phyloP scores from a whole-genome alignment of 2,888 invertebrate species.

The Copidosoma aretas region DNA sequence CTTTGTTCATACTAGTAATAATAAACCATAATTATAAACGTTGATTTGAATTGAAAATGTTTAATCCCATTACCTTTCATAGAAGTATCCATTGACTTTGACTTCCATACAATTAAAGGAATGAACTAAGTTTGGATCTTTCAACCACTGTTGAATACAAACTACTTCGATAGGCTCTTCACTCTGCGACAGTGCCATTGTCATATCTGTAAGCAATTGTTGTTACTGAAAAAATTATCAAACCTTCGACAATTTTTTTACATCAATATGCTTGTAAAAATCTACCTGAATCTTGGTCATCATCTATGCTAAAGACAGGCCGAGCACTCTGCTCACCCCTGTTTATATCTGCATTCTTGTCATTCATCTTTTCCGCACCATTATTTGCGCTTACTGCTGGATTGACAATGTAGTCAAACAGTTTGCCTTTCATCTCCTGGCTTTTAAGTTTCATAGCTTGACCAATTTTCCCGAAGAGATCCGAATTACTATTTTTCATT shows the following conservation, averaged over 20 bases:
- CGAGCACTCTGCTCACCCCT: slow-evolving; percentile 88
- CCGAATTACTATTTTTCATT: slow-evolving; percentile 61
- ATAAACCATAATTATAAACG: slow-evolving; percentile 2
- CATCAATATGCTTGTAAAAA: background rate
- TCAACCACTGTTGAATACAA: slow-evolving; percentile 80
- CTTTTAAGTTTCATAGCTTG: slow-evolving; percentile 90
- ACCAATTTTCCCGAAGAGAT: slow-evolving; percentile 83
- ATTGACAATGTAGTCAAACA: slow-evolving; percentile 93
- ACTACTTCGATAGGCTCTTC: slow-evolving; percentile 81
- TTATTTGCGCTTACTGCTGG: slow-evolving; percentile 69
- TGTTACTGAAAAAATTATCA: slow-evolving; percentile 7
- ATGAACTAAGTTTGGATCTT: slow-evolving; percentile 82
- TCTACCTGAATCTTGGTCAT: slow-evolving; percentile 71
- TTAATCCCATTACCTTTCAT: slow-evolving; percentile 74
- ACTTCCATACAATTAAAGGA: slow-evolving; percentile 93
- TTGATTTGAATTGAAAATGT: too few relatives aligned
- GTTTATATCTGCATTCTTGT: slow-evolving; percentile 72
- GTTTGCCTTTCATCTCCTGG: slow-evolving; percentile 88
- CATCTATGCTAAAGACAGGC: slow-evolving; percentile 93
- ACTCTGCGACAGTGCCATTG: slow-evolving; percentile 61
- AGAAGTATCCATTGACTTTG: slow-evolving; percentile 85
- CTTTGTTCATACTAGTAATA: slow-evolving; percentile 1
- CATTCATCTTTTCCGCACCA: slow-evolving; percentile 80
- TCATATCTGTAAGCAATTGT: slow-evolving; percentile 52
- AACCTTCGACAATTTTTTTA: background rate